These are phyloP conservation scores for Neoascia interrupta DNA, from an alignment of 2,888 invertebrate species.

Conservation along the genomic window DNA sequence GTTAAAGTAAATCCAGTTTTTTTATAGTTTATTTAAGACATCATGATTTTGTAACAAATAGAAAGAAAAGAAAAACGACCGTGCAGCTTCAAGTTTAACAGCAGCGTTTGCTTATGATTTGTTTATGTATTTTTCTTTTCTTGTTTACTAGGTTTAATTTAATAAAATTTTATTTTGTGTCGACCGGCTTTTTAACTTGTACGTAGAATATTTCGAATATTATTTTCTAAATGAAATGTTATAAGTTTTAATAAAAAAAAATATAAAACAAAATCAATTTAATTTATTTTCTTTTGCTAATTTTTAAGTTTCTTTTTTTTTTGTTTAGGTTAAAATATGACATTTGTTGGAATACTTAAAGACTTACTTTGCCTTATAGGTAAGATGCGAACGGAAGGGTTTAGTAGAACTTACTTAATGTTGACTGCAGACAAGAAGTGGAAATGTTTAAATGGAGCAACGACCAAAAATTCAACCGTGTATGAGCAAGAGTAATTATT, in stretches of 20 bases:
- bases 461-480: no score
- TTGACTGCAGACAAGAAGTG: no score
- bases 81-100: conserved; percentile 38
- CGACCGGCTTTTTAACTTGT: conserved; percentile 56
- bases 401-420: no score
- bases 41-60: conserved; percentile 50
- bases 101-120: conserved; percentile 51
- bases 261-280: conserved; percentile 35
- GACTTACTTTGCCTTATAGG: no score
- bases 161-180: conserved; percentile 41
- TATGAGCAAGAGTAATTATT: no score
- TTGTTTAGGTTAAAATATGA: background rate
- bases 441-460: no score
- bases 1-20: conserved; percentile 64
- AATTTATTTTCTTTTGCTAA: conserved; percentile 47
- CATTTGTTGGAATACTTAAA: background rate
- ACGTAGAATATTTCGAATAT: conserved; percentile 56
- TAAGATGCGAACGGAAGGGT: no score
- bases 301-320: conserved; percentile 3
- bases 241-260: conserved; percentile 58
- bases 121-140: conserved; percentile 15
- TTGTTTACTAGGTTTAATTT: conserved; percentile 43
- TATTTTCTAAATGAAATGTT: conserved; percentile 61
- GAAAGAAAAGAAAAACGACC: conserved; percentile 26
- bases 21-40: conserved; percentile 53